Evolutionary conservation across 2,113 vertebrate species (phyloP), one percentile per base, ranked within the genome.

Genomic region (Clinocottus analis): DNA sequence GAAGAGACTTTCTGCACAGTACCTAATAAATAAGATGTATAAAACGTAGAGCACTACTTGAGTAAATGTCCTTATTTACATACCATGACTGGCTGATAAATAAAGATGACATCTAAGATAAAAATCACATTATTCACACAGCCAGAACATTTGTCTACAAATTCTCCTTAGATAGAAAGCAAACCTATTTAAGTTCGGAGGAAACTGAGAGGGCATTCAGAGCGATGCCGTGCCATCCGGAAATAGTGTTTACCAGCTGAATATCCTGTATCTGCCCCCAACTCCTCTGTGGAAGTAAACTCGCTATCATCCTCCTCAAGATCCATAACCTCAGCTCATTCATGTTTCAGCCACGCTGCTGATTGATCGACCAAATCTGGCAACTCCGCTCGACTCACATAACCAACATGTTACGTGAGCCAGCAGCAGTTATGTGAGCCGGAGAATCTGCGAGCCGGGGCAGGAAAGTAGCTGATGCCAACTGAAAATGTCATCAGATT

Each of bases 381-480:
- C 68, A 74, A 17, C 67, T 21, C 25, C 19, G 29, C 23, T 10
- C 66, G 37, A 45, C 64, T 77, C 70, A 58, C 73, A 71, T 84
- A 83, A 71, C 66, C 29, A 43, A 37, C 10, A 9, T 59, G 69
- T 69, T 85, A 75, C 53, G 61, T 69, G 67, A 82, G 62, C 77
- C 77, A 66, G 60, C 62, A 43, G 62, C 23, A 10, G 25, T 77
- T 83, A 80, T 51, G 71, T 77, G 69, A 82, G 72, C 55, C 5
- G 23, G 23, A 56, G 49, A 37, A 53, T 53, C 49, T 23, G 35
- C 43, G 23, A 25, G 68, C 3, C 13, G 63, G 2, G 3, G 21
- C 2, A 56, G 23, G 12, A 55, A 72, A 86, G 63, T 53, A 33
- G 81, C 85, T 87, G 85, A 89, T 64, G 69, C 37, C 77, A 65